These are phyloP conservation scores for Lineus longissimus DNA, from an alignment of 1,140 invertebrate genomes.

Conservation along the genomic window DNA sequence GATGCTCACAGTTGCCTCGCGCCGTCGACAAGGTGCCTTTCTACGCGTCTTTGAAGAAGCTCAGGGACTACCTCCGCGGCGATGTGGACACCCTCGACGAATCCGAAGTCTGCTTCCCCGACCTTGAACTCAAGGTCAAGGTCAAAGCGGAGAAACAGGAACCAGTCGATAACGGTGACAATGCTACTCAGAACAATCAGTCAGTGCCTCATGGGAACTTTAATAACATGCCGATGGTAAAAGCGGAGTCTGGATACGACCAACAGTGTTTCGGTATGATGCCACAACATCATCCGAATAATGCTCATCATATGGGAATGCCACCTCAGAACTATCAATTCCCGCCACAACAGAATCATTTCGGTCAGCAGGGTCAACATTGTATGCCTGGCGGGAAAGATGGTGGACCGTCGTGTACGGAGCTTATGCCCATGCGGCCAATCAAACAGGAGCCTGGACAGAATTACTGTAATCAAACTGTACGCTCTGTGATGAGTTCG, in stretches of 20 bases:
- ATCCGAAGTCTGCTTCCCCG: conserved; percentile 82
- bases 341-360: too few species aligned
- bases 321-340: too few species aligned
- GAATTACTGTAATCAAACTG: too few species aligned
- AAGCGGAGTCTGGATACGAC: not conserved
- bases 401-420: too few species aligned
- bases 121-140: conserved; percentile 45
- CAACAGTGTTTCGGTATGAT: not conserved
- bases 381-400: too few species aligned
- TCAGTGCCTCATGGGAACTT: not conserved
- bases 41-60: conserved; percentile 90
- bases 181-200: not conserved
- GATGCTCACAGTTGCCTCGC: conserved; percentile 89
- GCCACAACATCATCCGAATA: not conserved
- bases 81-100: conserved; percentile 82
- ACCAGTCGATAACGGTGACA: not conserved
- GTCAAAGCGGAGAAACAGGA: conserved; percentile 27
- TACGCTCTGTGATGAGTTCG: too few species aligned
- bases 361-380: too few species aligned
- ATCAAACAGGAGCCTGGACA: too few species aligned
- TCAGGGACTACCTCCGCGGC: conserved; percentile 91
- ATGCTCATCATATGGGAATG: too few species aligned
- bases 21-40: conserved; percentile 96
- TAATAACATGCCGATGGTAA: not conserved
- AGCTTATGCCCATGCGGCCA: too few species aligned